Percentiles rank a stretch among this genome's conserved stretches.
phyloP scores from a whole-genome alignment of 2,797 vertebrate species.

The Fistularia commersonii region DNA sequence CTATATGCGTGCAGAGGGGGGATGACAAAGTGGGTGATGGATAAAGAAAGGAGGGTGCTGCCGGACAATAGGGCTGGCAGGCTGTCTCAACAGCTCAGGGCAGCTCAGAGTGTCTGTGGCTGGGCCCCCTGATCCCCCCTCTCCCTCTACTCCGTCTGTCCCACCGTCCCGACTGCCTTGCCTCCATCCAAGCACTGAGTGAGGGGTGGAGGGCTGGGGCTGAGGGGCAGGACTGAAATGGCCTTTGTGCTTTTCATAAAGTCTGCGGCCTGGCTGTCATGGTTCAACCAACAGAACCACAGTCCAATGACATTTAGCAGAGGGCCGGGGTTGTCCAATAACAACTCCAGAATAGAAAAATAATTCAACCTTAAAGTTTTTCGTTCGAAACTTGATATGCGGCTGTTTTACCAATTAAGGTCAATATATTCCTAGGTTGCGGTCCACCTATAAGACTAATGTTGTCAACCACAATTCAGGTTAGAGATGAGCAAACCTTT shows the following conservation, averaged over 20 bases:
- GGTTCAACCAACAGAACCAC: slow-evolving; percentile 23
- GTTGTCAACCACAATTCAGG: too few relatives aligned
- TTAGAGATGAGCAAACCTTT: too few relatives aligned
- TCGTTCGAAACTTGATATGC: slow-evolving; percentile 4
- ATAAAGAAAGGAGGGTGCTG: slow-evolving; percentile 59
- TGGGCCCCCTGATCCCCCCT: slow-evolving; percentile 27
- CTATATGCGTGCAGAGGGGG: slow-evolving; percentile 5
- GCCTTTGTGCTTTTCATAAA: slow-evolving; percentile 52
- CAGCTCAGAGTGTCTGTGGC: slow-evolving; percentile 66
- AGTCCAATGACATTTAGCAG: slow-evolving; percentile 17
- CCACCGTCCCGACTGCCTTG: slow-evolving; percentile 36
- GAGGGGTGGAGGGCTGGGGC: slow-evolving; percentile 18
- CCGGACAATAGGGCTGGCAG: slow-evolving; percentile 62
- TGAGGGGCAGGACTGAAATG: slow-evolving; percentile 26
- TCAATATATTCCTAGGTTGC: too few relatives aligned
- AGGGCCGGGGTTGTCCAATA: slow-evolving; percentile 17
- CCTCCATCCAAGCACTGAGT: slow-evolving; percentile 25
- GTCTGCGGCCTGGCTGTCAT: slow-evolving; percentile 39
- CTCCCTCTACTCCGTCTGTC: slow-evolving; percentile 54
- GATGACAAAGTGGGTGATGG: slow-evolving; percentile 33
- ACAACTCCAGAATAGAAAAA: slow-evolving; percentile 19
- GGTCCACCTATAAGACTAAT: too few relatives aligned
- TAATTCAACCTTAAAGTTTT: slow-evolving; percentile 4
- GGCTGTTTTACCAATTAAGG: not conserved
- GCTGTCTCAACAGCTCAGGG: slow-evolving; percentile 63